A percentile compares a stretch with the other conserved stretches of the same genome.
Conservation (phyloP, 2,888 invertebrate genomes). For the Entomobrya proxima region DNA sequence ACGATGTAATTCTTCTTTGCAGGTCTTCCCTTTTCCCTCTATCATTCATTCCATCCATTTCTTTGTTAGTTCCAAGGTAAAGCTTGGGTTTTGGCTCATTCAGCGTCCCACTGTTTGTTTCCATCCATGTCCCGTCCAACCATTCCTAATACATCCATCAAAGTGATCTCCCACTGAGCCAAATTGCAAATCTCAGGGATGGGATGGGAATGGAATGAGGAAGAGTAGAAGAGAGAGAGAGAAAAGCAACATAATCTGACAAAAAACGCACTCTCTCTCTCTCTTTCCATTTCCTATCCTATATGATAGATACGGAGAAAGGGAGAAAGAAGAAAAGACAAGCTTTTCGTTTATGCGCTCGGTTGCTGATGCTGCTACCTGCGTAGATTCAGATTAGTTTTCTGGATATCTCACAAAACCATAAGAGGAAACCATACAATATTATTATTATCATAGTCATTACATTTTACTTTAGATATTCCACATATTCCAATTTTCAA, state of each 20-base stretch:
- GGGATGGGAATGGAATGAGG: conserved; percentile 42
- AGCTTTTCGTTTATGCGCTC: conserved; percentile 16
- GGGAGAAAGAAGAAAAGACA: not conserved
- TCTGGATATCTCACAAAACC: conserved; percentile 48
- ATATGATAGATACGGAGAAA: not conserved
- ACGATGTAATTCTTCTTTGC: conserved; percentile 16
- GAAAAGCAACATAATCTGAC: conserved; percentile 2
- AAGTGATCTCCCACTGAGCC: conserved; percentile 65
- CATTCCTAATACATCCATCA: conserved; percentile 65
- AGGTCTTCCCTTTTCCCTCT: conserved; percentile 10
- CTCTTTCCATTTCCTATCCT: too few species aligned
- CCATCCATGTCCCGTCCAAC: conserved; percentile 43
- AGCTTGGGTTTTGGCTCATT: conserved; percentile 35
- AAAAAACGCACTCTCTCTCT: not conserved
- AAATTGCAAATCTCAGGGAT: conserved; percentile 67
- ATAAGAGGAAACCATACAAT: conserved; percentile 47
- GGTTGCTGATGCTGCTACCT: too few species aligned
- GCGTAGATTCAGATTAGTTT: conserved; percentile 71
- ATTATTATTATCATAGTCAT: conserved; percentile 41
- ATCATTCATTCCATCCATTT: conserved; percentile 51
- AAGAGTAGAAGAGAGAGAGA: not conserved
- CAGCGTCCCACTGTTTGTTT: conserved; percentile 30
- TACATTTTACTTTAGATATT: conserved; percentile 14
- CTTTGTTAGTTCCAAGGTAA: conserved; percentile 8
- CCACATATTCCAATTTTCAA: not conserved